Percentiles rank a stretch among this genome's conserved stretches.
Conservation (phyloP, 2,797 vertebrate species). For the Acrossocheilus fasciatus region DNA sequence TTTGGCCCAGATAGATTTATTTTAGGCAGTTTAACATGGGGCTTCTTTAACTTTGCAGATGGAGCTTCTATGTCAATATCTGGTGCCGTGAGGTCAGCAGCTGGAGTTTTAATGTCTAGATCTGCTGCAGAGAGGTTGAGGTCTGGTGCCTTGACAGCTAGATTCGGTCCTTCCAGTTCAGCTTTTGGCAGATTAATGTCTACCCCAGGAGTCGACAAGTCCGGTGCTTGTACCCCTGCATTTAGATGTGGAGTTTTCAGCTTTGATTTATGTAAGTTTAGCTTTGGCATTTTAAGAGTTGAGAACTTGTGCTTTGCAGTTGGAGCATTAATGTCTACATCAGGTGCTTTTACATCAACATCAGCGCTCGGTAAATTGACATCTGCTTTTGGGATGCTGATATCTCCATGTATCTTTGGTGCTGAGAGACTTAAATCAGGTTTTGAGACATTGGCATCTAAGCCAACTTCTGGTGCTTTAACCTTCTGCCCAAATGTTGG, state of each 20-base stretch:
- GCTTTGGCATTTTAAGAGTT: conserved; percentile 63
- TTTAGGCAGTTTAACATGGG: conserved; percentile 64
- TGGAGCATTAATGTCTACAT: conserved; percentile 59
- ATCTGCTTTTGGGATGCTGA: conserved; percentile 56
- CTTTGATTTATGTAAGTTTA: conserved; percentile 62
- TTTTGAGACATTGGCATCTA: conserved; percentile 51
- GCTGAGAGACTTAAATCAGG: conserved; percentile 47
- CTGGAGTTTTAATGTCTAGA: conserved; percentile 65
- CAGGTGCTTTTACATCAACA: conserved; percentile 61
- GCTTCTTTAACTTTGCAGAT: conserved; percentile 68
- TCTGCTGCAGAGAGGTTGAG: conserved; percentile 57
- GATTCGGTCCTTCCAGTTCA: conserved; percentile 38
- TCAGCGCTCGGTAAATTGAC: conserved; percentile 51
- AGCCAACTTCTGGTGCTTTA: conserved; percentile 63
- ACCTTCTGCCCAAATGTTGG: conserved; percentile 61
- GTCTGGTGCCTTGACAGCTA: conserved; percentile 56
- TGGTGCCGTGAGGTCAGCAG: conserved; percentile 59
- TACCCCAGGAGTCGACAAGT: conserved; percentile 36
- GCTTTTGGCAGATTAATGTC: conserved; percentile 52
- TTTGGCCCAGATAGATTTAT: conserved; percentile 60
- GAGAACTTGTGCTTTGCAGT: conserved; percentile 69
- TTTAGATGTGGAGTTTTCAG: conserved; percentile 67
- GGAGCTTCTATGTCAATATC: conserved; percentile 59
- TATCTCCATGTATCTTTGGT: conserved; percentile 46
- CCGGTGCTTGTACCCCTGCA: conserved; percentile 57